Evolutionary conservation across 2,888 invertebrate species (phyloP).

Genomic region (Morinoia aosen): DNA sequence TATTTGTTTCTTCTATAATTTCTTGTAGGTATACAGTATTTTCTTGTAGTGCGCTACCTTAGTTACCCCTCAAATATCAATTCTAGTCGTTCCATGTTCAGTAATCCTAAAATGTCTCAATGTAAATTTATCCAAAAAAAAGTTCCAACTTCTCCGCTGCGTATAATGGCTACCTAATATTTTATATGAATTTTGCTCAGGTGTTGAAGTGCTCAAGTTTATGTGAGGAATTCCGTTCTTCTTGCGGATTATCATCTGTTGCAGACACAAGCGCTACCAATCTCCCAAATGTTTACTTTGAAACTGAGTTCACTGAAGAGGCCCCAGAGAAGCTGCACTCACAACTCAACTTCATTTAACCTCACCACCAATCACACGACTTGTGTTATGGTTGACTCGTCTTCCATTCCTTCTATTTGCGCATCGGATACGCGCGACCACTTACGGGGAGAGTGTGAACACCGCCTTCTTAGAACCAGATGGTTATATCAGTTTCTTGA

Average conservation of each 20-base stretch:
- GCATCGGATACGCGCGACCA: neutral
- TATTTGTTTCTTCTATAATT: too few species aligned
- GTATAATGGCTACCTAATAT: too few species aligned
- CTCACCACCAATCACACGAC: neutral
- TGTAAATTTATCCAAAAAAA: too few species aligned
- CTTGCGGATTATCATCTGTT: neutral
- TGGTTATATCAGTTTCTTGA: constrained; percentile 13
- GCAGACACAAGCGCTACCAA: neutral
- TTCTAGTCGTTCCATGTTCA: too few species aligned
- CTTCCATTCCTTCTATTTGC: neutral
- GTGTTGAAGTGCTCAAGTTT: neutral
- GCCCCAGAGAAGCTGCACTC: neutral
- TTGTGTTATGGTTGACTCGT: neutral
- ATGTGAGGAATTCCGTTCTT: neutral
- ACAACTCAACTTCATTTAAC: neutral
- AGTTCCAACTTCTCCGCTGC: too few species aligned
- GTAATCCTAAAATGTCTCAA: too few species aligned
- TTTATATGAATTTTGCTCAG: neutral
- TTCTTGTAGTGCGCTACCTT: too few species aligned
- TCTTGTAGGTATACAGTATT: neutral
- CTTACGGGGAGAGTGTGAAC: neutral
- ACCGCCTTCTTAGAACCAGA: neutral
- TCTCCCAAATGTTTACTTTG: neutral
- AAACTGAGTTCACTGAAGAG: neutral
- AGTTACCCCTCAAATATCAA: too few species aligned